These are phyloP conservation scores for Sphinx pinastri DNA, from an alignment of 2,888 invertebrate genomes.

Conservation along the genomic window DNA sequence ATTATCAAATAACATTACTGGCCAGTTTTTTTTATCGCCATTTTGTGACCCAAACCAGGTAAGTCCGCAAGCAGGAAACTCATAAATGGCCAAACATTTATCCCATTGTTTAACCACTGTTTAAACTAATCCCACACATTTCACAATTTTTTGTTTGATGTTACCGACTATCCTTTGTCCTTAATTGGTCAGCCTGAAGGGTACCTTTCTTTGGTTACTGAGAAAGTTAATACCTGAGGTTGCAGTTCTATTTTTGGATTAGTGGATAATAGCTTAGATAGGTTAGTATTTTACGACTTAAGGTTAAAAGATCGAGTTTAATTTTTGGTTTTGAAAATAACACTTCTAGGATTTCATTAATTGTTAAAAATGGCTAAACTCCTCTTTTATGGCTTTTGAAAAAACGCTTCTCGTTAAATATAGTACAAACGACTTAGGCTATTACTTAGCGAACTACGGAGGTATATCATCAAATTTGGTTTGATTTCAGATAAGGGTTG, in stretches of 20 bases:
- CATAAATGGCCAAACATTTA: constrained; percentile 44
- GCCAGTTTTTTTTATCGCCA: constrained; percentile 13
- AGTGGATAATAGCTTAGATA: background rate
- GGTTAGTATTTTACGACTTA: background rate
- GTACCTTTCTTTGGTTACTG: constrained; percentile 32
- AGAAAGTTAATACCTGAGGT: constrained; percentile 6
- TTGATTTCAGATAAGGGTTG: no score
- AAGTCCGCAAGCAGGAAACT: constrained; percentile 43
- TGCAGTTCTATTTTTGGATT: background rate
- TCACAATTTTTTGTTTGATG: constrained; percentile 21
- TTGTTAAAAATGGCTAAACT: no score
- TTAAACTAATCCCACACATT: constrained; percentile 39
- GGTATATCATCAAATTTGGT: no score
- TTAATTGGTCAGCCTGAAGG: constrained; percentile 41
- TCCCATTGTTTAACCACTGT: constrained; percentile 47
- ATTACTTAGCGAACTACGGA: no score
- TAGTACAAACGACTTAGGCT: no score
- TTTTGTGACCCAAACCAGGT: constrained; percentile 36
- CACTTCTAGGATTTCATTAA: no score
- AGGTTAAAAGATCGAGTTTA: background rate
- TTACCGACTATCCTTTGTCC: constrained; percentile 36
- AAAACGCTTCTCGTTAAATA: no score
- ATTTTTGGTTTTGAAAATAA: no score
- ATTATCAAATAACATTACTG: constrained; percentile 6
- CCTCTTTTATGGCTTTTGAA: no score